Percentiles rank a stretch among this genome's conserved stretches.
phyloP scores from a whole-genome alignment of 2,797 vertebrate species.

The Tympanoctomys barrerae region DNA sequence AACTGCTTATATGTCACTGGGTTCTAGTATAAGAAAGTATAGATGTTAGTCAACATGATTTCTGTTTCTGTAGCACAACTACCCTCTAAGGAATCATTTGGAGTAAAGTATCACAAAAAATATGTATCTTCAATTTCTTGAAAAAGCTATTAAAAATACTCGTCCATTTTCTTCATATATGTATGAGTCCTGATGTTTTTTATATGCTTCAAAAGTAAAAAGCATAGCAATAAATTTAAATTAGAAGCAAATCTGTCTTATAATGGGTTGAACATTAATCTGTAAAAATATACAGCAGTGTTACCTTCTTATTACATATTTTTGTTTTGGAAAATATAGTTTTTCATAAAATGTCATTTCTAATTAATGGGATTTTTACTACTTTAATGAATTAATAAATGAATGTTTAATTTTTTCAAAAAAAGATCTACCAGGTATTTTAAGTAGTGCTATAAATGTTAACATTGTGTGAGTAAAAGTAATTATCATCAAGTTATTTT shows the following conservation, averaged over 20 bases:
- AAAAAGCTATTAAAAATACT: background rate
- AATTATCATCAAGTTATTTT: conserved; percentile 51
- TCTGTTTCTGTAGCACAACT: background rate
- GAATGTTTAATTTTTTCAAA: background rate
- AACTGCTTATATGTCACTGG: background rate
- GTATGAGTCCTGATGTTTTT: background rate
- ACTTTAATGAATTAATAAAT: background rate
- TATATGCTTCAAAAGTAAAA: background rate
- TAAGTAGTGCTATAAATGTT: conserved; percentile 35
- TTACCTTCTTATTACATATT: background rate
- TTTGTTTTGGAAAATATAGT: background rate
- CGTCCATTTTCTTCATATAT: conserved; percentile 14
- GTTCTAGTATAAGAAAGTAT: background rate
- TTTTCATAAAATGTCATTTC: background rate
- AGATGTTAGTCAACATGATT: background rate
- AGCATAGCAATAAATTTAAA: background rate
- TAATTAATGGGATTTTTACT: background rate
- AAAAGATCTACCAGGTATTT: conserved; percentile 22
- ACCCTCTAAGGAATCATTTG: background rate
- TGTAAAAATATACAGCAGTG: background rate
- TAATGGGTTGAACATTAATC: background rate
- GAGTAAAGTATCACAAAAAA: background rate
- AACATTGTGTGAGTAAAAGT: background rate
- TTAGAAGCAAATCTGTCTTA: background rate
- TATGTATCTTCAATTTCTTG: background rate